Base-by-base conservation (phyloP, 2,113 vertebrate genomes). In the Alethe castanea region DNA sequence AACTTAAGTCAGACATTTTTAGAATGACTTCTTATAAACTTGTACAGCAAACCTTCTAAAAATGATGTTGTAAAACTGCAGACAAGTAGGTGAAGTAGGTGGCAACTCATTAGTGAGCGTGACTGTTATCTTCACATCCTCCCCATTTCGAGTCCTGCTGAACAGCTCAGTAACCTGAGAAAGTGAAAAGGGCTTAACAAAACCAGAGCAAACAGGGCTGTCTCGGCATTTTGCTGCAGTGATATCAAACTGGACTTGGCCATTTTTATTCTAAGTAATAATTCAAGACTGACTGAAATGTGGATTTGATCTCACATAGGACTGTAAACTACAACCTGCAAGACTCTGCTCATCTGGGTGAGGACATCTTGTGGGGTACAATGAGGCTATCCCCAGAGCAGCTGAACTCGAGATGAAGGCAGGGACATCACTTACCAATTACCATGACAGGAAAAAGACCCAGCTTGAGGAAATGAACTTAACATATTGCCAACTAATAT, bases 61-160 rank as follows among this genome's bases (percentile, higher is more conserved):
- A 54, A 99, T 98, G 83, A 99, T 99, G 89, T 99, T 99, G 95
- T 99, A 99, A 82, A 99, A 99, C 59, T 99, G 99, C 81, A 99
- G 96, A 88, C 99, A 99, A 3, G 98, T 98, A 29, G 99, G 99
- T 9, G 99, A 99, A 3, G 98, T 98, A 2, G 99, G 99, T 2
- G 98, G 99, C 52, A 99, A 97, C 59, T 99, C 99, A 38, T 99
- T 99, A 15, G 99, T 99, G 92, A 99, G 54, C 0, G 98, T 99
- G 64, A 99, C 94, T 0, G 98, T 99, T 66, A 99, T 98, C 95
- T 97, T 97, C 92, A 99, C 98, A 10, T 97, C 97, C 73, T 99
- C 99, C 64, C 98, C 98, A 33, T 97, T 98, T 36, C 97, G 98
- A 12, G 98, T 99, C 87, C 98, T 97, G 45, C 98, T 99, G 14